Evolutionary conservation across 2,797 vertebrate genomes (phyloP), one percentile per base, ranked within the genome.

Genomic region (Sphenopsis melanotis): DNA sequence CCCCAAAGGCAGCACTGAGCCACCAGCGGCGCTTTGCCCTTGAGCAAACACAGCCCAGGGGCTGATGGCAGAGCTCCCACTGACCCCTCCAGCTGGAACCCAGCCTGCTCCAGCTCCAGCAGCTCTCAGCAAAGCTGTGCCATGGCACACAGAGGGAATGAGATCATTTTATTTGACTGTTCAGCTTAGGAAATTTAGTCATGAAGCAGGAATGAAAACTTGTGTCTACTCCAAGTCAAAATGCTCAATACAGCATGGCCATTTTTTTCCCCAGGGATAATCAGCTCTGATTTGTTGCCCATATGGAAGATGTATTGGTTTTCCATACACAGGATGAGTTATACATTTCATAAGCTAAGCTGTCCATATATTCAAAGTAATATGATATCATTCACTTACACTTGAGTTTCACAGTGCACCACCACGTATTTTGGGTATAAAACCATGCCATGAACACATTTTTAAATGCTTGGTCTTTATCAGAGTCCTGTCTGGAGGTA

Each of bases 111-210:
- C 50, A 68, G 70, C 53, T 75, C 65, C 42, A 63, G 50, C 15
- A 82, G 57, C 84, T 57, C 69, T 18, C 81, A 49, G 76, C 88
- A 83, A 57, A 61, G 82, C 87, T 57, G 61, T 46, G 72, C 64
- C 76, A n/a, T 17, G 65, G 94, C 93, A 75, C 79, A 53, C 22
- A n/a, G 60, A 71, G 18, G 60, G 87, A 66, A 36, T 90, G 89
- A 96, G 93, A 85, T 96, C 82, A 93, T 84, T 91, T 69, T 15
- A 29, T 95, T 61, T 79, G 80, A 82, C 83, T 91, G 90, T 57
- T 95, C 55, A 70, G 87, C 90, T 91, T 89, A 53, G 96, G 92
- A 96, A 96, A 95, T 95, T 81, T 41, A 94, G 91, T 96, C 96
- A 94, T 89, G 84, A 76, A 53, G 41, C 81, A 88, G 79, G 93